Evolutionary conservation across 2,113 vertebrate genomes (phyloP), one percentile per base, ranked within the genome.

Genomic region (Shinisaurus crocodilurus): DNA sequence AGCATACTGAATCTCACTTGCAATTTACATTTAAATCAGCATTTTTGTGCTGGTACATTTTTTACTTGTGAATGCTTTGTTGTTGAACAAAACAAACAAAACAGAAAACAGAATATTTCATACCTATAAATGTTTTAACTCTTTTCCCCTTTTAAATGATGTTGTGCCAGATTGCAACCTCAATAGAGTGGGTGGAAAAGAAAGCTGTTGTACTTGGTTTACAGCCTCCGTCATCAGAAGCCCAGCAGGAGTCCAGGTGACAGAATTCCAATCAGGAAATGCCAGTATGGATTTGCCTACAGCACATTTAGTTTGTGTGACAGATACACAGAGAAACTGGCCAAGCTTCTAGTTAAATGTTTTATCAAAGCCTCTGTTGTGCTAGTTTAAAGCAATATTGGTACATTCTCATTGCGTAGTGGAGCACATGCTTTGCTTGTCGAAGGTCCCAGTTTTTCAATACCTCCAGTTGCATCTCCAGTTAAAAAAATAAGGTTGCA

Each of bases 41-140:
- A 84, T 85, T 91, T 90, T 72, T 32, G 82, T 75, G 48, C 72
- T 84, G 70, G 6, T 67, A 43, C 48, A 37, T 29, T 87, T 76
- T 60, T 76, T 25, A n/a, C 63, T 75, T 87, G 13, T 29, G n/a
- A 87, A 57, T 50, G 48, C 20, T 72, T 86, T 34, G 48, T 25
- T 34, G 48, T 54, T 50, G n/a, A 40, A 27, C 48, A 74, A 45
- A 57, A 57, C 81, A 81, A 72, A 3, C 13, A 32, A 65, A 45
- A 29, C 34, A 83, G 80, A 70, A 2, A 25, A 63, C 45, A 83
- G 29, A 60, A 79, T 93, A 65, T 84, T 83, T 72, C 50, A 70
- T 16, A 77, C 34, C 80, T 92, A 25, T 92, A 88, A 92, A 91
- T 91, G 60, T 94, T n/a, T 85, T 92, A 43, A 85, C 90, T 95